Percentiles rank a stretch among this genome's conserved stretches.
Evolutionary conservation across 2,797 vertebrate species (phyloP).

Genomic region (Dicrostonyx torquatus): DNA sequence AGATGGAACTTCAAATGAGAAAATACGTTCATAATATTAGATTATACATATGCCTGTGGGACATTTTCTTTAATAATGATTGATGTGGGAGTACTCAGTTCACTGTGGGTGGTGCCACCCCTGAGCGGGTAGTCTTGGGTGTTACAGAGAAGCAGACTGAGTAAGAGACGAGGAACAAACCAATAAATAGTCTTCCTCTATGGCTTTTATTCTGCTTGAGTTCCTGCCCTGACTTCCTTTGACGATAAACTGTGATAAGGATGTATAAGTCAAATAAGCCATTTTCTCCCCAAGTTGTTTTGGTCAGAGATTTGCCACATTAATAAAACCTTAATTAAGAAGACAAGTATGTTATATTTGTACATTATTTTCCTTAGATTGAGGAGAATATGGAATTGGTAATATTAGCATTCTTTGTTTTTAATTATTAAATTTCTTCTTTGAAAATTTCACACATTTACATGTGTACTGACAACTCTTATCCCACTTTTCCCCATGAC

Average conservation of each 20-base stretch:
- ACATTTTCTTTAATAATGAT: neutral
- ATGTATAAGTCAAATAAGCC: neutral
- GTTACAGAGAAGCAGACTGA: neutral
- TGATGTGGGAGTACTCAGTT: neutral
- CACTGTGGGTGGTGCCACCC: neutral
- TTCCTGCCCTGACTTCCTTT: neutral
- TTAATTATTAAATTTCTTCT: neutral
- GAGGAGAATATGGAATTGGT: neutral
- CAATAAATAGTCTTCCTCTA: neutral
- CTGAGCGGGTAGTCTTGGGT: too few species aligned
- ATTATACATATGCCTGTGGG: neutral
- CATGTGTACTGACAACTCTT: neutral
- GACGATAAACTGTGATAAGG: neutral
- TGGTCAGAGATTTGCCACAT: neutral
- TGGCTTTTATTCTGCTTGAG: neutral
- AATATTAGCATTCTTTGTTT: neutral
- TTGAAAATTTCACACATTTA: neutral
- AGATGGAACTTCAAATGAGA: neutral
- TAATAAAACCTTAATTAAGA: neutral
- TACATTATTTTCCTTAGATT: neutral
- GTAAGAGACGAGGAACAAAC: neutral
- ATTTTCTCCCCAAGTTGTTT: too few species aligned
- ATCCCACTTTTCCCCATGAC: neutral
- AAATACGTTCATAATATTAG: neutral
- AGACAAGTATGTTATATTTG: neutral